phyloP scores from a whole-genome alignment of 2,888 invertebrate genomes.

The Oligia strigilis region DNA sequence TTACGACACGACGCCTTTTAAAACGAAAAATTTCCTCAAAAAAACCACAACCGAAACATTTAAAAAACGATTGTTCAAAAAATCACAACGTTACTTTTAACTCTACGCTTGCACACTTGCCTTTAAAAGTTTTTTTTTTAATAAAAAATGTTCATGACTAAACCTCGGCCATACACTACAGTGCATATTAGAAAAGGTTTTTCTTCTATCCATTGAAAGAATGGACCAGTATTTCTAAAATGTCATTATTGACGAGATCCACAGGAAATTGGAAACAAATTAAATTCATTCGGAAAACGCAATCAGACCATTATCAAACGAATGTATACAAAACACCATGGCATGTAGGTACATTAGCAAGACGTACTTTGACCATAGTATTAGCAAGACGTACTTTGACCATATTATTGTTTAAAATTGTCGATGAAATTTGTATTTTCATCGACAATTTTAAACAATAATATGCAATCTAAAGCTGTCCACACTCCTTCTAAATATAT shows the following conservation, averaged over 20 bases:
- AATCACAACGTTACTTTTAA: slow-evolving; percentile 71
- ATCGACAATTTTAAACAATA: slow-evolving; percentile 4
- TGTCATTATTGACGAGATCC: slow-evolving; percentile 36
- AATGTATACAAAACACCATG: not conserved
- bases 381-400: no score
- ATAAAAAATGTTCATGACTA: slow-evolving; percentile 31
- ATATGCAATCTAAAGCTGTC: slow-evolving; percentile 2
- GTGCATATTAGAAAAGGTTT: slow-evolving; percentile 9
- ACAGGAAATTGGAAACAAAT: slow-evolving; percentile 13
- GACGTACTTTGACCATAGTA: not conserved
- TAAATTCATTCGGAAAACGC: slow-evolving; percentile 12
- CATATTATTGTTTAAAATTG: no score
- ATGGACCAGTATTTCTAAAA: slow-evolving; percentile 13
- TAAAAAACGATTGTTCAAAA: slow-evolving; percentile 61
- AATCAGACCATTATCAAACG: slow-evolving; percentile 17
- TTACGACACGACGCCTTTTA: slow-evolving; percentile 52
- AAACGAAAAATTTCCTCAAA: slow-evolving; percentile 44
- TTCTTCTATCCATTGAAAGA: not conserved
- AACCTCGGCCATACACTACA: slow-evolving; percentile 66
- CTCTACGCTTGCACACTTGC: slow-evolving; percentile 76
- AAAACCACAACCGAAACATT: slow-evolving; percentile 78
- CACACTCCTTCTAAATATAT: slow-evolving; percentile 9
- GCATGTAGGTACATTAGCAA: no score
- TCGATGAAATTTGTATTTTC: no score
- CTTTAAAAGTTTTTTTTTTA: slow-evolving; percentile 58